These are phyloP conservation scores for Phoeniculus purpureus DNA, from an alignment of 2,797 vertebrate genomes.

Conservation along the genomic window DNA sequence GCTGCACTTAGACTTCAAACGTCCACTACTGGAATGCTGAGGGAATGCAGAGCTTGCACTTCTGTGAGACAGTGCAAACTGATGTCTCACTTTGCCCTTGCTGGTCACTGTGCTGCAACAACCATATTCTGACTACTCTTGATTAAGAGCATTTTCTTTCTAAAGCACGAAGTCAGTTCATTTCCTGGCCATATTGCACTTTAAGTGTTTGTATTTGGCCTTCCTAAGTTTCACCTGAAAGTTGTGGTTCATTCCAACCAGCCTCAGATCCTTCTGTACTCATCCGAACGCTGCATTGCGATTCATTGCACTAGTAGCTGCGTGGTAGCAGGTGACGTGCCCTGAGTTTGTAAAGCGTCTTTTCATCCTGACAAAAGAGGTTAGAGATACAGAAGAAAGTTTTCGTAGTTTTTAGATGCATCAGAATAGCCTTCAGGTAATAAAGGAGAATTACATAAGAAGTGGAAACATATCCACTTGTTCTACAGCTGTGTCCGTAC, in stretches of 20 bases:
- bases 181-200: background rate
- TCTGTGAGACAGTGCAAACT: background rate
- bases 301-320: background rate
- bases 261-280: background rate
- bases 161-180: background rate
- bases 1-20: background rate
- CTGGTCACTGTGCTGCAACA: background rate
- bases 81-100: background rate
- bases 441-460: background rate
- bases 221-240: background rate
- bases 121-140: background rate
- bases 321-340: background rate
- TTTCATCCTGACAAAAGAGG: background rate
- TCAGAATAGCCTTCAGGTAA: background rate
- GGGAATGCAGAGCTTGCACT: background rate
- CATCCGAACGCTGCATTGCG: too few species aligned
- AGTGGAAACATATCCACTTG: background rate
- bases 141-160: background rate
- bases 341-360: background rate
- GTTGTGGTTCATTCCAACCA: background rate
- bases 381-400: background rate
- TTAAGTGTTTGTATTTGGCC: background rate
- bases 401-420: background rate
- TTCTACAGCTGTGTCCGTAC: background rate
- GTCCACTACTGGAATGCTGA: background rate